phyloP scores from a whole-genome alignment of 1,140 invertebrate genomes.

The Dolichoris vasculosae region DNA sequence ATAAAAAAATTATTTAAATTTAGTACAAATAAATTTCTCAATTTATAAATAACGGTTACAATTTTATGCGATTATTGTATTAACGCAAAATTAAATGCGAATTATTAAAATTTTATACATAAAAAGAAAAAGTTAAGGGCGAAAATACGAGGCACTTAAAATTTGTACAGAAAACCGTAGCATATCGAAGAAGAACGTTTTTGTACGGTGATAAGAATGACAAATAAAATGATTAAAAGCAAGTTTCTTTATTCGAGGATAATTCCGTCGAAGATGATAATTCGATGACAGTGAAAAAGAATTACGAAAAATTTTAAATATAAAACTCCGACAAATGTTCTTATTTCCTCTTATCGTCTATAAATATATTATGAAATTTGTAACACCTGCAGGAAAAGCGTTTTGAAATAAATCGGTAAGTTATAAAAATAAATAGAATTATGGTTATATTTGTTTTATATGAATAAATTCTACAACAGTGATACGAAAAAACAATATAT shows the following conservation, averaged over 20 bases:
- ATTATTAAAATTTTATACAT: not conserved
- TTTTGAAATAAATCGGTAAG: not conserved
- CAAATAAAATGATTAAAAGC: slow-evolving; percentile 8
- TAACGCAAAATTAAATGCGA: not conserved
- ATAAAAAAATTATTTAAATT: too few species aligned
- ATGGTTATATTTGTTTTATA: not conserved
- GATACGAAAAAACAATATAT: not conserved
- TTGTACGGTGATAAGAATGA: not conserved
- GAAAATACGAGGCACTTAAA: too few species aligned
- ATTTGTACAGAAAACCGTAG: not conserved
- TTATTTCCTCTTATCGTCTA: not conserved
- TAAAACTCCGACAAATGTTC: not conserved
- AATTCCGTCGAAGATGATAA: not conserved
- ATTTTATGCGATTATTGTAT: too few species aligned
- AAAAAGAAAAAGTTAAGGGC: not conserved
- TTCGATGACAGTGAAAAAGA: not conserved
- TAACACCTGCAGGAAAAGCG: too few species aligned
- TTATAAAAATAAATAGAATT: not conserved
- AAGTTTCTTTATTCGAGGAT: not conserved
- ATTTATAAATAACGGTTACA: too few species aligned
- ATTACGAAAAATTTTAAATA: not conserved
- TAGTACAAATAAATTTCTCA: too few species aligned
- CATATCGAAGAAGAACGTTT: not conserved
- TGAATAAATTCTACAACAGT: not conserved
- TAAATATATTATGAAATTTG: not conserved